Base-by-base conservation (phyloP, 2,797 vertebrate genomes). In the Lithobates sylvaticus region DNA sequence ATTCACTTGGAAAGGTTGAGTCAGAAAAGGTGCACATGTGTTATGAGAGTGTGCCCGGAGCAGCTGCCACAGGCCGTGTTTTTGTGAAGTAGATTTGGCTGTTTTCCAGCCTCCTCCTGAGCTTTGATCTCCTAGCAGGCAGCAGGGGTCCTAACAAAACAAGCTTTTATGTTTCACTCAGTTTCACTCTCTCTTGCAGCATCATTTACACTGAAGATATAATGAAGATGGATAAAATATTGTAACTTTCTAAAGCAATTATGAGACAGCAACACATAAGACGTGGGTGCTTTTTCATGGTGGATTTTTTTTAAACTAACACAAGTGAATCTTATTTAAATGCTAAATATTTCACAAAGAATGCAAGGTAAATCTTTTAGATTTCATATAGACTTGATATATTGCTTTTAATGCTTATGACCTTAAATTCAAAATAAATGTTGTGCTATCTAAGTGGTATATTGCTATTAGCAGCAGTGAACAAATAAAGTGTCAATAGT, bases 111-210 rank as follows among this genome's bases (percentile, higher is more conserved):
- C 94, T 94, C 96, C 96, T 96, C 94, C 94, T 94, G 95, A 95
- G 97, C 96, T 97, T 96, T 97, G 96, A 97, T 97, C 95, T 96
- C 94, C 94, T 94, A 94, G 95, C 95, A 96, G 92, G 91, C 96
- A 95, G 97, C 96, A 94, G 97, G 96, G 96, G 96, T 96, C 94
- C 94, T 95, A 93, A 95, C 95, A 96, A 96, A 97, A 95, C 95
- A 96, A 96, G 95, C 96, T 96, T 96, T 97, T 95, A 97, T 96
- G 96, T 96, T 95, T 96, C 93, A 91, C 95, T 96, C 95, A 94
- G 93, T 93, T 94, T 93, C 91, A 90, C 93, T 96, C 92, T 94
- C 92, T 94, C 93, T 93, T 88, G 91, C 93, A 91, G 89, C 89
- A 81, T 94, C 91, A 91, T 94, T 94, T 92, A 90, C 91, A 91